These are phyloP conservation scores for Graptemys geographica DNA, from an alignment of 2,797 vertebrate species.

Conservation along the genomic window DNA sequence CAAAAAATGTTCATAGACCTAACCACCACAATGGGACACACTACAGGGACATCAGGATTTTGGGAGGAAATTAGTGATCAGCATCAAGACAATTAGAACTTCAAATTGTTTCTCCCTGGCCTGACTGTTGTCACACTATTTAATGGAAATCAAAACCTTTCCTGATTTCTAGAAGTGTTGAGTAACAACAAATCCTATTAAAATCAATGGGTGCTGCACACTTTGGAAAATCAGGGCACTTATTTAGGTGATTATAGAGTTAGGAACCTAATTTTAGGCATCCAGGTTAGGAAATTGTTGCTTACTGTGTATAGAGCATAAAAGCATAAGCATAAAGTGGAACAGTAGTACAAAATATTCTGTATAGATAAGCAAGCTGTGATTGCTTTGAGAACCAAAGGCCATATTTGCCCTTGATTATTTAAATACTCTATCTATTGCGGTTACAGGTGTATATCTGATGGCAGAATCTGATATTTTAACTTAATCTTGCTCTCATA, in stretches of 20 bases:
- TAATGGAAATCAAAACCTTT: background rate
- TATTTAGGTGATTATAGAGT: background rate
- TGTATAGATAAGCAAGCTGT: background rate
- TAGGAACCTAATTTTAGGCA: background rate
- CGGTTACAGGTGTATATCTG: background rate
- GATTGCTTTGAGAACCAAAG: background rate
- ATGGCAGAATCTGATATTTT: background rate
- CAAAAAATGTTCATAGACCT: background rate
- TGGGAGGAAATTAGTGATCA: background rate
- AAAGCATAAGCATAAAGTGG: background rate
- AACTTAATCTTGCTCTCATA: background rate
- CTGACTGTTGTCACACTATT: background rate
- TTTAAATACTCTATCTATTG: background rate
- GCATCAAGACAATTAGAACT: background rate
- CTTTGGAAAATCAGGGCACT: fast-evolving
- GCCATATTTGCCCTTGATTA: background rate
- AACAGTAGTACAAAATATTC: background rate
- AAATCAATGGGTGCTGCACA: background rate
- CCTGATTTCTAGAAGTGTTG: background rate
- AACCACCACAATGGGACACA: background rate
- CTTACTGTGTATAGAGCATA: background rate
- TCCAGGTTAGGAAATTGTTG: background rate
- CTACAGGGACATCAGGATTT: background rate
- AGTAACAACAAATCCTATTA: background rate
- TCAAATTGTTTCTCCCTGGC: background rate